These are phyloP conservation scores for Lophius americanus DNA, from an alignment of 2,797 vertebrate genomes.

Conservation along the genomic window DNA sequence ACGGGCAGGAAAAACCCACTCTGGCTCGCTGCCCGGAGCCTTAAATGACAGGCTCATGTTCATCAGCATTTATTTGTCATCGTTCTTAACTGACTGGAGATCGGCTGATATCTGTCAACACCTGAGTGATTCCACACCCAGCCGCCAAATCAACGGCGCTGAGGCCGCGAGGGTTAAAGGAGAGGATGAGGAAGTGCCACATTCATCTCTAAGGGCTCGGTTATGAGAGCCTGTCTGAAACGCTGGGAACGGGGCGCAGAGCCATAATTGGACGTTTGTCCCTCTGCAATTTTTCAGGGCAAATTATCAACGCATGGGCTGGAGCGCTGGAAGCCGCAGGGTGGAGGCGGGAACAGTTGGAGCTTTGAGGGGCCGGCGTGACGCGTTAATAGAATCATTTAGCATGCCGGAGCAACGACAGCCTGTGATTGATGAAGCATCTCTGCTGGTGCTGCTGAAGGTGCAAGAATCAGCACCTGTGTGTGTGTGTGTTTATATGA, in stretches of 20 bases:
- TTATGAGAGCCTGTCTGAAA: constrained; percentile 67
- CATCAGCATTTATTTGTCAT: constrained; percentile 53
- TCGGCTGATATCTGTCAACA: constrained; percentile 61
- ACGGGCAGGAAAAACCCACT: constrained; percentile 47
- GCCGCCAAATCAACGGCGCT: constrained; percentile 12
- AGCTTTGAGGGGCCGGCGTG: constrained; percentile 70
- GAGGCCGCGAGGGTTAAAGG: constrained; percentile 15
- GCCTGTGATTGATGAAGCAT: constrained; percentile 70
- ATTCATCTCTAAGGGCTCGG: constrained; percentile 44
- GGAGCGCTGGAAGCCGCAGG: constrained; percentile 63
- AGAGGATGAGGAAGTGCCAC: constrained; percentile 19
- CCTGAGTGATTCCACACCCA: constrained; percentile 4
- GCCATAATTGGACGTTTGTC: constrained; percentile 75
- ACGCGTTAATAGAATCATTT: constrained; percentile 75
- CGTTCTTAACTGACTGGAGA: constrained; percentile 49
- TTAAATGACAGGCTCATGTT: constrained; percentile 58
- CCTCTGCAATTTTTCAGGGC: constrained; percentile 68
- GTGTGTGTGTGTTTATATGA: constrained; percentile 16
- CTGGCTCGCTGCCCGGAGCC: constrained; percentile 47
- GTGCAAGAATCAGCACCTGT: constrained; percentile 13
- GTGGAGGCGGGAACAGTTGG: constrained; percentile 75
- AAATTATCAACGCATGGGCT: constrained; percentile 76
- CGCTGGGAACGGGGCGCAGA: constrained; percentile 68
- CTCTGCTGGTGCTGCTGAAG: constrained; percentile 20
- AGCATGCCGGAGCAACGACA: constrained; percentile 64